Conservation (phyloP, 2,888 invertebrate species). For the Ganaspis brasiliensis region DNA sequence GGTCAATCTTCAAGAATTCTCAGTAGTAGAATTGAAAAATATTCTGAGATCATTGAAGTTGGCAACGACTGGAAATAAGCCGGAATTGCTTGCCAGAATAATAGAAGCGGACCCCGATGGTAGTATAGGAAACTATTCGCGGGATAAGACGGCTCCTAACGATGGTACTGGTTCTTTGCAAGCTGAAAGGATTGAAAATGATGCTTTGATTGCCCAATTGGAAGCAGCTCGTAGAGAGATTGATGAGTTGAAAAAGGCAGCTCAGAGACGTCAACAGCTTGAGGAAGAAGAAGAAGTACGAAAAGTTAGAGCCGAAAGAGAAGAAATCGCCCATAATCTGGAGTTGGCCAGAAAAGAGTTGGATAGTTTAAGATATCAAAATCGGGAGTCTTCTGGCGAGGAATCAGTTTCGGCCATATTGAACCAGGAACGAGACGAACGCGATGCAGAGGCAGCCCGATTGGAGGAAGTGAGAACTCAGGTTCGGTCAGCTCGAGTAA, state of each 20-base stretch:
- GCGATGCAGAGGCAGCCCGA: background rate
- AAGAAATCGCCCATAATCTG: background rate
- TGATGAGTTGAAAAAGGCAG: background rate
- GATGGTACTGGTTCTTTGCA: background rate
- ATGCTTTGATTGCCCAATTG: background rate
- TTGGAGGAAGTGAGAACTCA: background rate
- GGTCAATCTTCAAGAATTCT: too few relatives aligned
- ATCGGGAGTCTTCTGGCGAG: background rate
- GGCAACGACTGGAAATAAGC: conserved; percentile 25
- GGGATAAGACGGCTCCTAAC: too few relatives aligned
- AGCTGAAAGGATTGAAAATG: background rate
- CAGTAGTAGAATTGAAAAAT: too few relatives aligned
- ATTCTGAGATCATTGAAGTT: background rate
- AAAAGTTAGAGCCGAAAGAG: background rate
- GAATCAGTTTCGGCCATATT: background rate
- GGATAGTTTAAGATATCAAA: background rate
- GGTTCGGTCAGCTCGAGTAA: background rate
- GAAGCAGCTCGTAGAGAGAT: background rate
- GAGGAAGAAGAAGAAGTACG: background rate
- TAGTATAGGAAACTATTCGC: too few relatives aligned
- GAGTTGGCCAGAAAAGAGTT: background rate
- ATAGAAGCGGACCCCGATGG: background rate
- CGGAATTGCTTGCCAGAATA: conserved; percentile 13
- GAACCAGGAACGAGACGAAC: background rate
- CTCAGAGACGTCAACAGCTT: background rate